Conservation (phyloP, 2,888 invertebrate genomes). For the Matsumyia berberina region DNA sequence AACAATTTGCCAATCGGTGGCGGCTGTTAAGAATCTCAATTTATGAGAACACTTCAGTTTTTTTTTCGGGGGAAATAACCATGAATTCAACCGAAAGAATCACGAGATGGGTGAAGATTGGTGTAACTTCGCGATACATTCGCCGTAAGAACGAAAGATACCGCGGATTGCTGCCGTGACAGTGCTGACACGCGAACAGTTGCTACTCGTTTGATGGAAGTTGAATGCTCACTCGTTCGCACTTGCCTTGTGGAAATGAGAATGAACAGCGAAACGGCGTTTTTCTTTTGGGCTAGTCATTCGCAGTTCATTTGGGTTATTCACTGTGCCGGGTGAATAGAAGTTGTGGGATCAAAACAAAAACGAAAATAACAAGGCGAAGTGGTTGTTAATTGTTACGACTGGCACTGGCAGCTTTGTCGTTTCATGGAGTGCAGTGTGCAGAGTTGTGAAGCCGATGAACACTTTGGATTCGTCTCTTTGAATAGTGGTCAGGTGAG, state of each 20-base stretch:
- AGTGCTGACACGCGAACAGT: constrained; percentile 78
- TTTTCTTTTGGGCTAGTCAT: constrained; percentile 33
- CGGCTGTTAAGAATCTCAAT: constrained; percentile 50
- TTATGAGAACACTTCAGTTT: constrained; percentile 24
- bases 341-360: constrained; percentile 70
- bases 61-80: constrained; percentile 22
- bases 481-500: constrained; percentile 35
- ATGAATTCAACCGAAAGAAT: constrained; percentile 24
- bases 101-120: neutral
- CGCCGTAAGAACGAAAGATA: constrained; percentile 63
- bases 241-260: constrained; percentile 14
- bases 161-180: constrained; percentile 66
- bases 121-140: constrained; percentile 66
- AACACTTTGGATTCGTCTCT: constrained; percentile 4
- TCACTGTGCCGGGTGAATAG: constrained; percentile 60
- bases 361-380: constrained; percentile 47
- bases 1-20: constrained; percentile 51
- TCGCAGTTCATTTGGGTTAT: constrained; percentile 21
- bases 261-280: constrained; percentile 29
- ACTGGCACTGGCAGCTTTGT: too few species aligned
- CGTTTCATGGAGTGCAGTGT: too few species aligned
- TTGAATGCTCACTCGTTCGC: constrained; percentile 46
- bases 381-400: neutral
- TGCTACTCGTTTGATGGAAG: constrained; percentile 77
- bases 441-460: constrained; percentile 8